Conservation (phyloP, 2,113 vertebrate genomes). For the Ailuropoda melanoleuca region DNA sequence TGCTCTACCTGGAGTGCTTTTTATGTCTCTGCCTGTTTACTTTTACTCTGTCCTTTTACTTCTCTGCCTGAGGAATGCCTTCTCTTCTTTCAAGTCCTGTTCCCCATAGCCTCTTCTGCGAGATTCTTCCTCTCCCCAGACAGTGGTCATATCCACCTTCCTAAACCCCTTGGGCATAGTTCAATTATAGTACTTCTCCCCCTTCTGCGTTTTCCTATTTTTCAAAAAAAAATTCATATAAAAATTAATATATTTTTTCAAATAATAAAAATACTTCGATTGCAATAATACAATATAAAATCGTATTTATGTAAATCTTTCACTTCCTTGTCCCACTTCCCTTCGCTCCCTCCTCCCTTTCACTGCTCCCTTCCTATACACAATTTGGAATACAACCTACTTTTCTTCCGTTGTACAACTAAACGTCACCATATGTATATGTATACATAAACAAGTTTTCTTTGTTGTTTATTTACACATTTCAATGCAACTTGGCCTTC, state of each 20-base stretch:
- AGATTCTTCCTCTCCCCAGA: background rate
- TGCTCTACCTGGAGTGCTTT: background rate
- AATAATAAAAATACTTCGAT: background rate
- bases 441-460: background rate
- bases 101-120: background rate
- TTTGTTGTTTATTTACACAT: background rate
- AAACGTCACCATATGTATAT: background rate
- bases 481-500: background rate
- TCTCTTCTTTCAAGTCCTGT: background rate
- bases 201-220: background rate
- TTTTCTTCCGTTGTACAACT: background rate
- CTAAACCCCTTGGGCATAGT: background rate
- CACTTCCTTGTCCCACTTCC: background rate
- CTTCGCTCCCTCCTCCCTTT: rapidly evolving
- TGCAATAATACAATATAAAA: background rate
- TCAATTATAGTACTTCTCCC: background rate
- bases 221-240: background rate
- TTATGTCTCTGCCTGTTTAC: background rate
- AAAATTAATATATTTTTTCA: background rate
- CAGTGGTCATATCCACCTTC: background rate
- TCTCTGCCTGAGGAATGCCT: background rate
- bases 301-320: background rate
- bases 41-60: background rate
- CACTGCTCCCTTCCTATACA: background rate
- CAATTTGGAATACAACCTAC: background rate